These are phyloP conservation scores for Cosmia pyralina DNA, from an alignment of 2,888 invertebrate species.

Conservation along the genomic window DNA sequence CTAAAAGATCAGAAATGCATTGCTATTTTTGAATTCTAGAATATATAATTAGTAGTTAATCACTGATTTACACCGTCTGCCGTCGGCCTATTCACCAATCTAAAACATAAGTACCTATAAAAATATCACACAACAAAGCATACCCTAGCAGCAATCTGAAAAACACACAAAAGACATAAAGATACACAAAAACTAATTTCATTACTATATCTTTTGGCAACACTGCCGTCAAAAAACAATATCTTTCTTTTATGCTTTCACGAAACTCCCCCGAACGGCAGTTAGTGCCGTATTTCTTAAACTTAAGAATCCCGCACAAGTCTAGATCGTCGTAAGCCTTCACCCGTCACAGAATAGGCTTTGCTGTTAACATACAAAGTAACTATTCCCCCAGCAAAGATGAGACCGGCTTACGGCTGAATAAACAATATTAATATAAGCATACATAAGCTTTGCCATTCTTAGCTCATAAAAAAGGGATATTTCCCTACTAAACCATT, in stretches of 20 bases:
- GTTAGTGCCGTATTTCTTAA: conserved; percentile 50
- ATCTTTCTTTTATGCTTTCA: conserved; percentile 31
- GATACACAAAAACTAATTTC: conserved; percentile 35
- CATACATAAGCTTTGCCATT: conserved; percentile 86
- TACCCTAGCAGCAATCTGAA: not conserved
- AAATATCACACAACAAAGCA: not conserved
- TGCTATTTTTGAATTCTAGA: too few relatives aligned
- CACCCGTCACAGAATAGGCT: conserved; percentile 37
- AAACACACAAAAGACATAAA: conserved; percentile 4
- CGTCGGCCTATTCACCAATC: not conserved
- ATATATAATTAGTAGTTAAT: not conserved
- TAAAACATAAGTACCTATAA: not conserved
- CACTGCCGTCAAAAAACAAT: conserved; percentile 45
- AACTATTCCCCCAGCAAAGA: conserved; percentile 62
- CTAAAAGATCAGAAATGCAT: not conserved
- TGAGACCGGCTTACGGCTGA: conserved; percentile 72
- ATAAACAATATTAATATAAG: conserved; percentile 85
- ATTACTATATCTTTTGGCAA: conserved; percentile 31
- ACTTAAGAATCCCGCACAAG: conserved; percentile 37
- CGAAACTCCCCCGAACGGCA: conserved; percentile 41
- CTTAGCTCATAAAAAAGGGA: conserved; percentile 88
- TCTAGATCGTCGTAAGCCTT: conserved; percentile 34
- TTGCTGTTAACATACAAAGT: conserved; percentile 57
- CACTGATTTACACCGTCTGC: not conserved
- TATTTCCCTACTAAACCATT: conserved; percentile 87